Evolutionary conservation across 2,888 invertebrate species (phyloP).

Genomic region (Drosophila putrida): DNA sequence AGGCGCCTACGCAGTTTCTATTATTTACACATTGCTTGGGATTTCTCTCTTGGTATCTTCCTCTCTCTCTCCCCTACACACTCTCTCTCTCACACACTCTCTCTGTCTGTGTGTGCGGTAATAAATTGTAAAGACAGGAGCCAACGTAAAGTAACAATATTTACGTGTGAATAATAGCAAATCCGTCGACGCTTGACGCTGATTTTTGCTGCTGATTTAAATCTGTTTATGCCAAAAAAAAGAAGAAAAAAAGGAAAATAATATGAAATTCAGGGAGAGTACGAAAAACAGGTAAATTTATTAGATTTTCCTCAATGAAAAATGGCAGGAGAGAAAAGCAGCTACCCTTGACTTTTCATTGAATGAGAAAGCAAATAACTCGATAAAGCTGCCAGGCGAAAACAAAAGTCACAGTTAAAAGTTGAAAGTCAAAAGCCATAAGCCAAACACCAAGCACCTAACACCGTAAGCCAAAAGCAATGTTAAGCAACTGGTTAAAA

Average conservation of each 20-base stretch:
- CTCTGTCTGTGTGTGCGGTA: conserved; percentile 15
- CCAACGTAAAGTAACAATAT: conserved; percentile 29
- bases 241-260: neutral
- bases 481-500: conserved; percentile 48
- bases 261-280: conserved; percentile 18
- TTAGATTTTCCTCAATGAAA: conserved; percentile 54
- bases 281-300: conserved; percentile 57
- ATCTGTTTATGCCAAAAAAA: conserved; percentile 55
- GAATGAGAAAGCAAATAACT: conserved; percentile 48
- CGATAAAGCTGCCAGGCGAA: conserved; percentile 33
- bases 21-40: conserved; percentile 48
- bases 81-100: conserved; percentile 7
- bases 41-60: conserved; percentile 3
- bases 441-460: neutral
- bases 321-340: conserved; percentile 37
- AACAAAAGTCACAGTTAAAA: conserved; percentile 29
- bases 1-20: conserved; percentile 54
- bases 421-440: conserved; percentile 26
- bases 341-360: conserved; percentile 38
- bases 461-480: conserved; percentile 9
- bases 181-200: conserved; percentile 54
- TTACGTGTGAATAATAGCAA: conserved; percentile 56
- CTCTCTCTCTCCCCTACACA: conserved; percentile 2
- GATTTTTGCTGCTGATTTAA: conserved; percentile 65
- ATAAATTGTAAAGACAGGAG: conserved; percentile 44